Base-by-base conservation (phyloP, 2,113 vertebrate species). In the Oxyura jamaicensis region DNA sequence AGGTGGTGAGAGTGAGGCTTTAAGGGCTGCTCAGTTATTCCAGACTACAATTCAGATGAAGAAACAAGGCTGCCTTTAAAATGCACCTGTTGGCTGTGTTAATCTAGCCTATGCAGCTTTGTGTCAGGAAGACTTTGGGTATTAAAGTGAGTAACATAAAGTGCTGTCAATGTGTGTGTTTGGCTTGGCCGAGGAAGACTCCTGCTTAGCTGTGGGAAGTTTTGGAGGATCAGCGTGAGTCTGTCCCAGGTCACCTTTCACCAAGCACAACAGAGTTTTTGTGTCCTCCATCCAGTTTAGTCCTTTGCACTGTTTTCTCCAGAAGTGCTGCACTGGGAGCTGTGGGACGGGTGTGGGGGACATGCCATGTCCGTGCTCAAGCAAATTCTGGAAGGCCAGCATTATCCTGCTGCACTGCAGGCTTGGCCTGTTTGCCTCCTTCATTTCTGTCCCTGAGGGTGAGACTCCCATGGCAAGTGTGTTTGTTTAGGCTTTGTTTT, bases 401-500 rank as follows among this genome's bases (percentile, higher is more conserved):
- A 0, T 46, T 36, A 0, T 1, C 19, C 15, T n/a, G 31, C 28
- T 71, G 73, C 41, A 58, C 46, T 62, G 18, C 35, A 66, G 62
- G 42, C 31, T 67, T 85, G 89, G 71, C 19, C 41, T 46, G 8
- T 41, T 85, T 17, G 1, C 79, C 79, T 56, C 16, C 26, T 83
- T 63, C 52, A 3, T 76, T 73, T 56, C 66, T 75, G 7, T 28
- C 44, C 56, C 42, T 35, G 52, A 88, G 91, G 83, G 33, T 3
- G 0, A 90, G 74, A n/a, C 86, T 94, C 86, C 81, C 62, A 56
- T 79, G 77, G 80, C 86, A 76, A 35, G 88, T 44, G 28, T 95
- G 72, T 96, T 96, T 94, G 86, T 86, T 86, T 84, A 93, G 77
- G 77, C 90, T 94, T 93, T 92, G 73, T 93, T 95, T 93, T 92